Evolutionary conservation across 2,113 vertebrate species (phyloP).

Genomic region (Mirza zaza): DNA sequence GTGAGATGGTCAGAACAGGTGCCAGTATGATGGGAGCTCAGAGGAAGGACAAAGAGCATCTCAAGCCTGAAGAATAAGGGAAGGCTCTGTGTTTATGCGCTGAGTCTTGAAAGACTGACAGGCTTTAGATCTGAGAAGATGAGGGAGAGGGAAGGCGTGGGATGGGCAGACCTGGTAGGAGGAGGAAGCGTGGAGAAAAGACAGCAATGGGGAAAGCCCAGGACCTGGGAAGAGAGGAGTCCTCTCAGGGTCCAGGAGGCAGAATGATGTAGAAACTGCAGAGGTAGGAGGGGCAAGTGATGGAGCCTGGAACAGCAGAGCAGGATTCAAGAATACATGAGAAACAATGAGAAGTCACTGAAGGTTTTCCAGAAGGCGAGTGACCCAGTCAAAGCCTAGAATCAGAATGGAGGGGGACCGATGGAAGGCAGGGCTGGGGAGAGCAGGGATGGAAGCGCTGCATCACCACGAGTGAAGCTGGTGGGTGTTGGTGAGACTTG

Average conservation of each 20-base stretch:
- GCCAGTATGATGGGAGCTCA: not conserved
- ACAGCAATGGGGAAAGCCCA: not conserved
- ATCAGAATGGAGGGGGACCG: not conserved
- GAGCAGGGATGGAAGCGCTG: not conserved
- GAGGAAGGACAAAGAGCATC: not conserved
- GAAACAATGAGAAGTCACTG: not conserved
- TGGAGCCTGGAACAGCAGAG: not conserved
- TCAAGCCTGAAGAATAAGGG: not conserved
- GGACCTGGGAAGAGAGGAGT: not conserved
- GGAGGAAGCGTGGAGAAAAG: not conserved
- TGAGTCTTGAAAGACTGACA: not conserved
- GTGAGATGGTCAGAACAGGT: not conserved
- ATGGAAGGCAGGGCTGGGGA: fast-evolving
- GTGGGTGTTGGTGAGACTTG: not conserved
- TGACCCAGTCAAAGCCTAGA: not conserved
- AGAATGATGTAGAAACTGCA: not conserved
- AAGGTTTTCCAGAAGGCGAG: not conserved
- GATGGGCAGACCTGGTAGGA: not conserved
- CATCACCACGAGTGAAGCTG: not conserved
- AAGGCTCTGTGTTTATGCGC: not conserved
- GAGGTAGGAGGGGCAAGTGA: not conserved
- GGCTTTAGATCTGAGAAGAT: not conserved
- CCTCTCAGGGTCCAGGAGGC: not conserved
- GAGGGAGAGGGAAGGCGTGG: not conserved
- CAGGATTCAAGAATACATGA: not conserved